Conservation (phyloP, 2,888 invertebrate genomes). For the Dromius quadrimaculatus region DNA sequence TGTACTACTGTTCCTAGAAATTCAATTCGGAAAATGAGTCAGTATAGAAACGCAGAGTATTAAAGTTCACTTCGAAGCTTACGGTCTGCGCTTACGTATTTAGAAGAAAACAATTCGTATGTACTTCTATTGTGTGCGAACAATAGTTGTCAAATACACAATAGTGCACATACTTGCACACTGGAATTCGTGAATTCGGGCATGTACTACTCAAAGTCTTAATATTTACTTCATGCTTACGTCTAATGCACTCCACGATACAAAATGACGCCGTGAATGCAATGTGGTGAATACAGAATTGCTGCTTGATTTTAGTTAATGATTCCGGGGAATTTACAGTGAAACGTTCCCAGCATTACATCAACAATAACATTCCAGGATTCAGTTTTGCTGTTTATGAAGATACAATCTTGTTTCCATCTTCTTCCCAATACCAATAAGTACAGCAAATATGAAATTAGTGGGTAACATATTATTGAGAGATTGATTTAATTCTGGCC, state of each 20-base stretch:
- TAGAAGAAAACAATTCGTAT: conserved; percentile 46
- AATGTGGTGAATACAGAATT: conserved; percentile 2
- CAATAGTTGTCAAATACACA: conserved; percentile 47
- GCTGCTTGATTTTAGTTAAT: neutral
- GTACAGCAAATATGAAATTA: no score
- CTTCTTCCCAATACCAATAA: no score
- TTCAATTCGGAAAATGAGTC: no score
- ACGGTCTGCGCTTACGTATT: conserved; percentile 38
- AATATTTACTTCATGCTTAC: conserved; percentile 45
- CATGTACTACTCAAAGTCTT: conserved; percentile 42
- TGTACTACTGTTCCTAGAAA: no score
- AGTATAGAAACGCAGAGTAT: conserved; percentile 6
- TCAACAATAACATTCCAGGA: conserved; percentile 18
- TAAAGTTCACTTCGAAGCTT: conserved; percentile 12
- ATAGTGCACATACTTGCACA: conserved; percentile 42
- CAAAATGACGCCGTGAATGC: conserved; percentile 36
- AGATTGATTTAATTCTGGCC: no score
- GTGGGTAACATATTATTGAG: no score
- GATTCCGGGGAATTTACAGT: neutral
- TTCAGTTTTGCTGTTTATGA: no score
- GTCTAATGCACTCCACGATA: conserved; percentile 45
- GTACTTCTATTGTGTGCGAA: conserved; percentile 34
- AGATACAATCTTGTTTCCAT: no score
- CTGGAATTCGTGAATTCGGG: neutral
- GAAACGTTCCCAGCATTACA: conserved; percentile 14